These are phyloP conservation scores for Ormyrus thymus DNA, from an alignment of 2,888 invertebrate genomes.

Conservation along the genomic window DNA sequence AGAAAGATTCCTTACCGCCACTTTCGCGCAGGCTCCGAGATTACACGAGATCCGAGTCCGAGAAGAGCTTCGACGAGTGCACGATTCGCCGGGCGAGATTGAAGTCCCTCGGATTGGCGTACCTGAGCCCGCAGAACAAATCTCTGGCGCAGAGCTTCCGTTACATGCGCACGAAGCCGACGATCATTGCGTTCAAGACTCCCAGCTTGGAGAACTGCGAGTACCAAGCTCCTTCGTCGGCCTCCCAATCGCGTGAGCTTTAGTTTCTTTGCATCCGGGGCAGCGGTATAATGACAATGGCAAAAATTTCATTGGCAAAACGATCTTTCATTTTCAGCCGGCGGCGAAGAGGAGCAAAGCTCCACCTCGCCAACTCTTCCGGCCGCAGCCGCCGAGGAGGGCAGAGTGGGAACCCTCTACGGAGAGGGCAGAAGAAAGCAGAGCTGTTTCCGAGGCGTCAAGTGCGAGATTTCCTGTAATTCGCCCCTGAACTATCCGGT, in stretches of 20 bases:
- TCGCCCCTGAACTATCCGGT: constrained; percentile 81
- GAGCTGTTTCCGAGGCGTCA: constrained; percentile 56
- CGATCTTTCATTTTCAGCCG: constrained; percentile 1
- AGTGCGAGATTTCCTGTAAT: constrained; percentile 60
- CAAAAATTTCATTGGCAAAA: too few relatives aligned
- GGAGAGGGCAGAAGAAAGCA: constrained; percentile 42
- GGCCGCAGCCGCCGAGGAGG: constrained; percentile 78
- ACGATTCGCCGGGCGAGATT: constrained; percentile 81
- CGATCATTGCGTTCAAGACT: constrained; percentile 90
- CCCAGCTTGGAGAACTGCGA: constrained; percentile 86
- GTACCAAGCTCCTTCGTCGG: constrained; percentile 69
- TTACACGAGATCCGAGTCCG: constrained; percentile 87
- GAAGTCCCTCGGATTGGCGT: constrained; percentile 80
- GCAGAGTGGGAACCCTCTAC: constrained; percentile 70
- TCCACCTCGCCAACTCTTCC: not conserved
- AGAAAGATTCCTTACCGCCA: not conserved
- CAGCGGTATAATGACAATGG: too few relatives aligned
- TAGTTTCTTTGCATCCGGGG: too few relatives aligned
- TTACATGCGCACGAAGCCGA: constrained; percentile 93
- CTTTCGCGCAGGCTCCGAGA: constrained; percentile 79
- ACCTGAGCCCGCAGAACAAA: constrained; percentile 84
- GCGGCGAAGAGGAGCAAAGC: constrained; percentile 24
- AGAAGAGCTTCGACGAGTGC: constrained; percentile 83
- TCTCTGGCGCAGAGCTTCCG: constrained; percentile 90
- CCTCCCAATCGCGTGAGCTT: constrained; percentile 78